These are phyloP conservation scores for Entelurus aequoreus DNA, from an alignment of 2,113 vertebrate species.

Conservation along the genomic window DNA sequence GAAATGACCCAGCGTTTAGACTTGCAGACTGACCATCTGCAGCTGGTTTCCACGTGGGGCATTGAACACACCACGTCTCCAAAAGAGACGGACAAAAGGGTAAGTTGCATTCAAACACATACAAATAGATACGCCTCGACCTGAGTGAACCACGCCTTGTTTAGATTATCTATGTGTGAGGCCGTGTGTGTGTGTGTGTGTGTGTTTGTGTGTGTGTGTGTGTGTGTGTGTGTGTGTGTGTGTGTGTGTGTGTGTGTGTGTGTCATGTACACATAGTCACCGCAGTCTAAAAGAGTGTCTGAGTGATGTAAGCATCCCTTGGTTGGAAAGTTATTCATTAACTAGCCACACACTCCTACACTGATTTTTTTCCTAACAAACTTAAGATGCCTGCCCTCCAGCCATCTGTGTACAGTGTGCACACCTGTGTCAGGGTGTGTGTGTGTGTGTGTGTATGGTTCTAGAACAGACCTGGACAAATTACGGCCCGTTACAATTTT, in stretches of 20 bases:
- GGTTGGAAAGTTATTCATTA: slow-evolving; percentile 12
- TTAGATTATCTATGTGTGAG: slow-evolving; percentile 40
- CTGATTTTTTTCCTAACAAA: slow-evolving; percentile 15
- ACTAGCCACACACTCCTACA: slow-evolving; percentile 34
- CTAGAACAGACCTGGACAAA: neutral
- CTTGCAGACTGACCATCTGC: slow-evolving; percentile 37
- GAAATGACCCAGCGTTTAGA: slow-evolving; percentile 30
- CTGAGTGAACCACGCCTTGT: slow-evolving; percentile 26
- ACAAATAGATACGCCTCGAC: slow-evolving; percentile 37
- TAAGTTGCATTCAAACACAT: slow-evolving; percentile 2
- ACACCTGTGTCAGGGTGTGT: slow-evolving; percentile 10
- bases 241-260: neutral
- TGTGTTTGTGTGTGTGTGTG: slow-evolving; percentile 1
- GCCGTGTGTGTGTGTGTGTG: slow-evolving; percentile 3
- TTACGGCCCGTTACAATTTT: no score
- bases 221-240: slow-evolving; percentile 3
- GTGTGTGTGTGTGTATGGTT: slow-evolving; percentile 5
- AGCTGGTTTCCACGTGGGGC: slow-evolving; percentile 19
- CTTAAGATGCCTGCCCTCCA: slow-evolving; percentile 15
- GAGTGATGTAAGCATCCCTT: slow-evolving; percentile 13
- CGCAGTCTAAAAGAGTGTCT: slow-evolving; percentile 13
- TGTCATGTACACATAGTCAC: slow-evolving; percentile 12
- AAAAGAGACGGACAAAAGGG: slow-evolving; percentile 9
- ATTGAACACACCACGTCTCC: slow-evolving; percentile 17
- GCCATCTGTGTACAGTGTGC: slow-evolving; percentile 17